Evolutionary conservation across 2,888 invertebrate genomes (phyloP).

Genomic region (Noctua comes): DNA sequence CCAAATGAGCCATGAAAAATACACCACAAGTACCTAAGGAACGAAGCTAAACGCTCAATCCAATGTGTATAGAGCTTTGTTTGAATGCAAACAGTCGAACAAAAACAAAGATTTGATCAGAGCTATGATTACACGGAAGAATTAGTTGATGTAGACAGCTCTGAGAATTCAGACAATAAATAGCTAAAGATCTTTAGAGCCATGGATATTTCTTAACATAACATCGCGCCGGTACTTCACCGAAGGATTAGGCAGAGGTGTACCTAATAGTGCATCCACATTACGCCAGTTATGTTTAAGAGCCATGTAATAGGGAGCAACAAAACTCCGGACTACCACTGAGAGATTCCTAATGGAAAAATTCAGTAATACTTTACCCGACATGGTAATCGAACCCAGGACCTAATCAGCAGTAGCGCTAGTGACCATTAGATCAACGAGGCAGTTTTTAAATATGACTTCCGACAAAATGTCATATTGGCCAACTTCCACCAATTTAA

Average conservation of each 20-base stretch:
- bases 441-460: neutral
- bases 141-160: conserved; percentile 1
- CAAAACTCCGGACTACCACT: neutral
- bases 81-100: conserved; percentile 38
- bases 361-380: neutral
- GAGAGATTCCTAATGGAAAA: neutral
- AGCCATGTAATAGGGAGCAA: neutral
- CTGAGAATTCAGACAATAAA: conserved; percentile 18
- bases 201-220: neutral
- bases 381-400: neutral
- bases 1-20: conserved; percentile 6
- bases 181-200: neutral
- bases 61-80: conserved; percentile 4
- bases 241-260: neutral
- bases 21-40: too few species aligned
- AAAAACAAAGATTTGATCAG: conserved; percentile 52
- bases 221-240: too few species aligned
- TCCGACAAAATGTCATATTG: too few species aligned
- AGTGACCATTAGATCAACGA: neutral
- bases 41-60: neutral
- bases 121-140: conserved; percentile 41
- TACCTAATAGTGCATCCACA: neutral
- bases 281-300: neutral
- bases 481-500: neutral
- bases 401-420: neutral